These are phyloP conservation scores for Nemopilema nomurai DNA, from an alignment of 30 jellyfish, hydroid and myxozoan species.

Conservation along the genomic window DNA sequence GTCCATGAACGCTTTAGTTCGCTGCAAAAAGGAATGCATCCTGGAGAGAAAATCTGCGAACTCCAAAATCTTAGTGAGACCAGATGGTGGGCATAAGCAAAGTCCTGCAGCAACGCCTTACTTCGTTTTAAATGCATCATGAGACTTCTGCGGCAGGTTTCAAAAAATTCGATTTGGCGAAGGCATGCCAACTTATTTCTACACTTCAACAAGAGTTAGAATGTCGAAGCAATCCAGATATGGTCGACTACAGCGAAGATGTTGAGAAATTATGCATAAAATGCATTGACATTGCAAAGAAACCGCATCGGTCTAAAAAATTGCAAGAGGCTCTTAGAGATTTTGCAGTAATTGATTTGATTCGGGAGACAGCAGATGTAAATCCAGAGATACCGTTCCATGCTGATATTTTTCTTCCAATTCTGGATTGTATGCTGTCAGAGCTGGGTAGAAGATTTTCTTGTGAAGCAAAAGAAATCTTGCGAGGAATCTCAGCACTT, in stretches of 20 bases:
- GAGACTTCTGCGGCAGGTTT: conserved; percentile 13
- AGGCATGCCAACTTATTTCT: too few relatives aligned
- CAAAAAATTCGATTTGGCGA: background rate
- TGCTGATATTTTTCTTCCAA: conserved; percentile 11
- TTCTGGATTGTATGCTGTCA: conserved; percentile 36
- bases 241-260: background rate
- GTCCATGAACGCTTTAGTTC: background rate
- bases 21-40: conserved; percentile 11
- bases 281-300: background rate
- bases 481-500: conserved; percentile 34
- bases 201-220: background rate
- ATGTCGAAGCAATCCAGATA: background rate
- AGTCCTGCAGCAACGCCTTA: conserved; percentile 5
- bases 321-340: conserved; percentile 9
- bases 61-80: conserved; percentile 14
- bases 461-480: conserved; percentile 17
- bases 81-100: conserved; percentile 15
- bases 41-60: background rate
- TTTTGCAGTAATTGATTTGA: conserved; percentile 11
- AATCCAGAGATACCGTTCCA: conserved; percentile 33
- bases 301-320: background rate
- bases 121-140: conserved; percentile 11
- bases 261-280: background rate
- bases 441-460: conserved; percentile 45
- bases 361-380: conserved; percentile 7